Base-by-base conservation (phyloP, 2,113 vertebrate genomes). In the Clarias batrachus region DNA sequence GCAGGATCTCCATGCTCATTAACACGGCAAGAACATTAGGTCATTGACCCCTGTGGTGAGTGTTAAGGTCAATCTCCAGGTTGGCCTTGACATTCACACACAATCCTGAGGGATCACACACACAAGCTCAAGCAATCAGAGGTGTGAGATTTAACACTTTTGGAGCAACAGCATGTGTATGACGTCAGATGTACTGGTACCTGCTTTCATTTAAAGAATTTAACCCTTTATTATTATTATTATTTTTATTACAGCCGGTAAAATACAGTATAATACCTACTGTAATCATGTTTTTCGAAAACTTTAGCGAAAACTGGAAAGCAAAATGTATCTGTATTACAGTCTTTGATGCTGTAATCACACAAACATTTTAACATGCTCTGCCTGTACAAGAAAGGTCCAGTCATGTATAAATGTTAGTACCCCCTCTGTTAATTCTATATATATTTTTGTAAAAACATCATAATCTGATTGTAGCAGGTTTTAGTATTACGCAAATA, bases 1-100 rank as follows among this genome's bases (percentile, higher is more conserved):
- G 77, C 86, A 81, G 63, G 84, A 80, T 70, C 68, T 86, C 21
- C 60, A 62, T 23, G 33, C 81, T 88, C 84, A 79, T 86, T 88
- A 82, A 82, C 84, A 79, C 16, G 5, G 48, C 13, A 30, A 73
- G 59, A 74, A 81, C 88, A 81, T 76, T 85, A 76, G 77, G 60
- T 70, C 59, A 77, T n/a, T 60, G 73, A 57, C 48, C 74, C 76
- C 68, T 81, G 59, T 52, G 27, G 85, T 6, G 60, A 86, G 57
- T 25, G 25, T n/a, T 79, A 81, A 86, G 87, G 87, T 88, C 87
- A 86, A 17, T 59, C 62, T 27, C 27, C 57, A 83, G 84, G 77
- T 86, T 81, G 83, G 68, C n/a, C 68, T 71, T 88, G 85, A 19
- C 87, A 63, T 63, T 68, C 21, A 30, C 59, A 52, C 63, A 63